Conservation (phyloP, 2,888 invertebrate species). For the Xestia ashworthii region DNA sequence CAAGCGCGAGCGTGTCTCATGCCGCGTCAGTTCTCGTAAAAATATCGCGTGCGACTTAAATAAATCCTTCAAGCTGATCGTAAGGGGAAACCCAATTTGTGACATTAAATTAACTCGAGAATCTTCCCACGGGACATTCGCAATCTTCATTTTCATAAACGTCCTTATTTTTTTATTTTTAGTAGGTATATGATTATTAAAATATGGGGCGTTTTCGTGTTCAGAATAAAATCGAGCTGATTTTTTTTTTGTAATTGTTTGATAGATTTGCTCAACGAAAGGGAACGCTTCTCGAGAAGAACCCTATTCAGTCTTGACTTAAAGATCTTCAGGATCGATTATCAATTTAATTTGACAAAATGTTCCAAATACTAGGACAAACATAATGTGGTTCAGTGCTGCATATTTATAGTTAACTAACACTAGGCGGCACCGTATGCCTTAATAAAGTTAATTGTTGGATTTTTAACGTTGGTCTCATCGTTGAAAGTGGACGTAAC, state of each 20-base stretch:
- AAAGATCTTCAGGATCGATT: background rate
- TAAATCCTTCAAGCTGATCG: slow-evolving; percentile 69
- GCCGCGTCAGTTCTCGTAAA: slow-evolving; percentile 59
- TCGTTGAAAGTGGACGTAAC: background rate
- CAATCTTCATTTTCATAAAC: slow-evolving; percentile 70
- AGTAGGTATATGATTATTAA: slow-evolving; percentile 39
- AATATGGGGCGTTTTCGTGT: slow-evolving; percentile 15
- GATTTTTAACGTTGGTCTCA: background rate
- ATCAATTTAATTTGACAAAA: background rate
- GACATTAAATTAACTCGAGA: slow-evolving; percentile 70
- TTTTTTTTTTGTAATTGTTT: background rate
- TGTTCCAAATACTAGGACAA: background rate
- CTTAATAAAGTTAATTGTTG: background rate
- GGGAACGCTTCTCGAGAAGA: background rate
- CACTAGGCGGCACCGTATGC: background rate
- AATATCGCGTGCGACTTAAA: slow-evolving; percentile 67
- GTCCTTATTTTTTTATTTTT: slow-evolving; percentile 59
- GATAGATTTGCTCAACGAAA: background rate
- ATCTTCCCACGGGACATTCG: slow-evolving; percentile 62
- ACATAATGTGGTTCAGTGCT: background rate
- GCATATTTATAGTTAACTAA: background rate
- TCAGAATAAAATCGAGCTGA: background rate
- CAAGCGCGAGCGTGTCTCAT: slow-evolving; percentile 27
- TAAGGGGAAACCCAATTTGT: slow-evolving; percentile 72
- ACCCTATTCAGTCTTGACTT: background rate